Percentiles rank a stretch among this genome's conserved stretches.
Evolutionary conservation across 2,113 vertebrate genomes (phyloP).

Genomic region (Falcunculus frontatus): DNA sequence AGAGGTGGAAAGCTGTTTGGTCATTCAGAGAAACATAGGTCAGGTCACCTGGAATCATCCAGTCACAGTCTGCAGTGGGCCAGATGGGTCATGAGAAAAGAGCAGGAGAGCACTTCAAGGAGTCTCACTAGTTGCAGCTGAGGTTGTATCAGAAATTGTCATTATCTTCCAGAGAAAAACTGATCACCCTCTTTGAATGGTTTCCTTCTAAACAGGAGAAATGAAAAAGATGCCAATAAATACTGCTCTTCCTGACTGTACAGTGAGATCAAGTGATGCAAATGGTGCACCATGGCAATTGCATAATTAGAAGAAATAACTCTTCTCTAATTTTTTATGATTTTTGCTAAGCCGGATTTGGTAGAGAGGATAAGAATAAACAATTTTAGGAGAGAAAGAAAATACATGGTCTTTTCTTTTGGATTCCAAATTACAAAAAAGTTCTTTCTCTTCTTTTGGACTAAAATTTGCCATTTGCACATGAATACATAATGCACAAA

Average conservation of each 20-base stretch:
- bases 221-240: neutral
- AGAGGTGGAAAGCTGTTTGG: neutral
- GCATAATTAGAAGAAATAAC: neutral
- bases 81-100: neutral
- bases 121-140: neutral
- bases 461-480: neutral
- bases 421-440: neutral
- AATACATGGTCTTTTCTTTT: neutral
- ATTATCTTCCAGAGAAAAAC: neutral
- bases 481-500: neutral
- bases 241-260: neutral
- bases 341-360: neutral
- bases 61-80: neutral
- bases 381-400: neutral
- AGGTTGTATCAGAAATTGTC: neutral
- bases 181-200: neutral
- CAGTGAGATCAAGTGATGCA: neutral
- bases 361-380: neutral
- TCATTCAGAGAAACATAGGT: neutral
- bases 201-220: neutral
- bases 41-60: neutral
- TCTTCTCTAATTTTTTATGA: neutral
- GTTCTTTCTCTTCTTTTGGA: neutral
- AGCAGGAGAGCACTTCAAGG: rapidly evolving
- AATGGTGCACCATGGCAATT: neutral